Conservation (phyloP, 92 coral and sea anemone species). For the Diadumene lineata region DNA sequence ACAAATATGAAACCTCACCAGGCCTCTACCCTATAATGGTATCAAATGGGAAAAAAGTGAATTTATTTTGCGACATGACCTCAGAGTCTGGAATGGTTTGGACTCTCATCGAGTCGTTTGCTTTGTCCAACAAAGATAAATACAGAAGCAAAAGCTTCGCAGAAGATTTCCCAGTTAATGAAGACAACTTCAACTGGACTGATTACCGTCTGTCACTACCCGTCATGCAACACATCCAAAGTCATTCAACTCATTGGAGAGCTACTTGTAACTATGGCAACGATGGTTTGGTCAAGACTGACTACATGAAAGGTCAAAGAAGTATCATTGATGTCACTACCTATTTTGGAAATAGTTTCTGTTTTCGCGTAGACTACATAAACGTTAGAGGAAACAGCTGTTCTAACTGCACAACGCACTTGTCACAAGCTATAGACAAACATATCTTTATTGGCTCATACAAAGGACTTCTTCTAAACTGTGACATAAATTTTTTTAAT, state of each 20-base stretch:
- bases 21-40: slow-evolving; percentile 20
- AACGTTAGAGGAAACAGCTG: slow-evolving; percentile 40
- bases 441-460: slow-evolving; percentile 27
- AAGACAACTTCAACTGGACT: slow-evolving; percentile 29
- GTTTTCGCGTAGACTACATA: slow-evolving; percentile 34
- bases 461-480: neutral
- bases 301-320: slow-evolving; percentile 29
- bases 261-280: slow-evolving; percentile 52
- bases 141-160: slow-evolving; percentile 10
- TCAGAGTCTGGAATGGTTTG: slow-evolving; percentile 41
- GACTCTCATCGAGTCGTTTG: slow-evolving; percentile 56
- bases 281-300: slow-evolving; percentile 41
- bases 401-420: slow-evolving; percentile 25
- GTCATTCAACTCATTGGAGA: slow-evolving; percentile 32
- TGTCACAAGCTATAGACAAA: neutral
- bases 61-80: slow-evolving; percentile 35
- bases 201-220: slow-evolving; percentile 36
- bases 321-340: slow-evolving; percentile 27
- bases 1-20: neutral
- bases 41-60: neutral
- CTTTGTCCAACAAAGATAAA: slow-evolving; percentile 7
- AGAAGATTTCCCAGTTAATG: slow-evolving; percentile 21
- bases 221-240: slow-evolving; percentile 21
- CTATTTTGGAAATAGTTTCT: neutral
- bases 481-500: neutral